Evolutionary conservation across 2,797 vertebrate genomes (phyloP).

Genomic region (Hyperoplus immaculatus): DNA sequence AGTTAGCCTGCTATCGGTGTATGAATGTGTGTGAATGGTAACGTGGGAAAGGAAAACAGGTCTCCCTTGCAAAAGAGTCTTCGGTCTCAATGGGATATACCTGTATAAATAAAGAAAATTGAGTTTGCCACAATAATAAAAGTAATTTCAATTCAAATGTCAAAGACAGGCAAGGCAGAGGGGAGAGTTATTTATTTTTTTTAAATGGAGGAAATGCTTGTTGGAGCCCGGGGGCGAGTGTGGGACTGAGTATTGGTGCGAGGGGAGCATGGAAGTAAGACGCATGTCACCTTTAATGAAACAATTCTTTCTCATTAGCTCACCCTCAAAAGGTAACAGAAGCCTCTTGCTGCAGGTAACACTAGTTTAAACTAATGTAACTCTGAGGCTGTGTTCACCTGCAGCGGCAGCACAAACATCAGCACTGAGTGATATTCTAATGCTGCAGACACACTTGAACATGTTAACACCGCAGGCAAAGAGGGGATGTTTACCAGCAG

Average conservation of each 20-base stretch:
- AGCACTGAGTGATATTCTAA: neutral
- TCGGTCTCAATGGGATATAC: too few relatives aligned
- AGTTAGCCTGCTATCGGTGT: too few relatives aligned
- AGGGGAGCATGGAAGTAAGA: constrained; percentile 30
- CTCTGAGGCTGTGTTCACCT: constrained; percentile 4
- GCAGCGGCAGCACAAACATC: neutral
- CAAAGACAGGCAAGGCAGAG: constrained; percentile 47
- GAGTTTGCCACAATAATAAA: constrained; percentile 69
- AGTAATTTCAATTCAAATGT: constrained; percentile 81
- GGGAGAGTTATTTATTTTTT: constrained; percentile 5
- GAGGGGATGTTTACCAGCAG: neutral
- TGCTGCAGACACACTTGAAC: neutral
- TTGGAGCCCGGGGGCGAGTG: constrained; percentile 48
- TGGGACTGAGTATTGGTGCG: constrained; percentile 18
- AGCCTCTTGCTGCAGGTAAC: constrained; percentile 30
- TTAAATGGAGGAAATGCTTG: constrained; percentile 45
- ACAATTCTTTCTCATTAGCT: constrained; percentile 59
- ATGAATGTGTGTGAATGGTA: too few relatives aligned
- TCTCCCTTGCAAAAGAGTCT: too few relatives aligned
- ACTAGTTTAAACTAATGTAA: constrained; percentile 24
- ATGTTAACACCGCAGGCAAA: neutral
- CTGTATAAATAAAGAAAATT: too few relatives aligned
- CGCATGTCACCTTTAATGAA: constrained; percentile 63
- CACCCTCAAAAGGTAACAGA: constrained; percentile 33
- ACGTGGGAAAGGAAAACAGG: too few relatives aligned